phyloP scores from a whole-genome alignment of 2,888 invertebrate genomes.

The Romanomermis culicivorax region DNA sequence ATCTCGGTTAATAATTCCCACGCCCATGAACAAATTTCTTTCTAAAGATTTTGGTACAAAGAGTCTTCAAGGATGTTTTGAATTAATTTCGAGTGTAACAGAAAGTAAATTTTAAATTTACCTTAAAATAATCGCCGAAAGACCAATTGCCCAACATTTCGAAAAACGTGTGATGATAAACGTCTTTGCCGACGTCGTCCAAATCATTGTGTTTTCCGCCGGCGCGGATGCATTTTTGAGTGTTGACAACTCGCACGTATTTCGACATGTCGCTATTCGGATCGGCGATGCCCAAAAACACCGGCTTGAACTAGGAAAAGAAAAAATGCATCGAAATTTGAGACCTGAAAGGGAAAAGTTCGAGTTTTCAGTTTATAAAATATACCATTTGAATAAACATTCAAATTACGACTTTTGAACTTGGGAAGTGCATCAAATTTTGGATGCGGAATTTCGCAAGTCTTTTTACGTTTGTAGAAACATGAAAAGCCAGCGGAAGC shows the following conservation, averaged over 20 bases:
- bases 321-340: conserved; percentile 11
- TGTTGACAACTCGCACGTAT: conserved; percentile 60
- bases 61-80: no score
- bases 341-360: neutral
- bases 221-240: conserved; percentile 95
- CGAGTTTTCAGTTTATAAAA: neutral
- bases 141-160: conserved; percentile 99
- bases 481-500: no score
- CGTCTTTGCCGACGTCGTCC: conserved; percentile 98
- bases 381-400: no score
- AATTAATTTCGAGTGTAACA: no score
- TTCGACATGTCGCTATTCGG: conserved; percentile 86
- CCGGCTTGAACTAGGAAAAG: conserved; percentile 73
- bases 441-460: no score
- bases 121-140: conserved; percentile 98
- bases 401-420: no score
- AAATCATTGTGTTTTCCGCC: conserved; percentile 99
- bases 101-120: no score
- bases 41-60: no score
- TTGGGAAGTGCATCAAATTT: no score
- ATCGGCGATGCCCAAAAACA: conserved; percentile 84
- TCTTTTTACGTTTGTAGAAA: no score
- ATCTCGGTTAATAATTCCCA: conserved; percentile 77
- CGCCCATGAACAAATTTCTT: conserved; percentile 86
- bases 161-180: conserved; percentile 98